A percentile compares a stretch with the other conserved stretches of the same genome.
Conservation (phyloP, 2,113 vertebrate genomes). For the Agapornis roseicollis region DNA sequence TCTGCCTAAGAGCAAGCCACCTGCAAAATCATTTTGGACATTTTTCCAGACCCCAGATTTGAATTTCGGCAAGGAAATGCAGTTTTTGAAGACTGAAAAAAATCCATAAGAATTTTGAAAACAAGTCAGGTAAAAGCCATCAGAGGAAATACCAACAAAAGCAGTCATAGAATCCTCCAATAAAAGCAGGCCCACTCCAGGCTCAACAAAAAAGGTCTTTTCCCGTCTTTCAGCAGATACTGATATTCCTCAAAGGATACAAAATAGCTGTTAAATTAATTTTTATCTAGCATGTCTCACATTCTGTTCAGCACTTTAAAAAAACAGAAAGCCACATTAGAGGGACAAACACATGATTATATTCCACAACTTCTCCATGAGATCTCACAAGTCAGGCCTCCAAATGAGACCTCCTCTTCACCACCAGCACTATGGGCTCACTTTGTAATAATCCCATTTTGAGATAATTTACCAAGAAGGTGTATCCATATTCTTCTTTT, state of each 20-base stretch:
- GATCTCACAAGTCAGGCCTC: not conserved
- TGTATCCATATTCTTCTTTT: not conserved
- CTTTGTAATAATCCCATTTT: not conserved
- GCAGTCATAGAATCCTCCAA: not conserved
- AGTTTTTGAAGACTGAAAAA: not conserved
- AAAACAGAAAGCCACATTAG: not conserved
- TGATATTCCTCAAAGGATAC: conserved; percentile 42
- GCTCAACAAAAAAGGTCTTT: conserved; percentile 24
- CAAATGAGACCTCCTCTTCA: not conserved
- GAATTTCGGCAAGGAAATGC: conserved; percentile 11
- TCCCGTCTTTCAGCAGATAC: conserved; percentile 10
- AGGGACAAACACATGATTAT: not conserved
- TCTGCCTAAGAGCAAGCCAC: not conserved
- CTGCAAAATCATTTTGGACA: conserved; percentile 7
- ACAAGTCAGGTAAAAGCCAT: conserved; percentile 55
- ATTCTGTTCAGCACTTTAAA: not conserved
- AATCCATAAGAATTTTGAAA: conserved; percentile 4
- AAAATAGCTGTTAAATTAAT: conserved; percentile 23
- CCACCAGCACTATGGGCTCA: not conserved
- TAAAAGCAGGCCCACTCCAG: conserved; percentile 26
- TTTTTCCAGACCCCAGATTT: not conserved
- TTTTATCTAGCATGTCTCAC: not conserved
- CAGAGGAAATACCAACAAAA: conserved; percentile 35
- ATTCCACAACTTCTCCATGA: not conserved
- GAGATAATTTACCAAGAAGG: not conserved